phyloP scores from a whole-genome alignment of 2,113 vertebrate species.

The Poecilia latipinna region DNA sequence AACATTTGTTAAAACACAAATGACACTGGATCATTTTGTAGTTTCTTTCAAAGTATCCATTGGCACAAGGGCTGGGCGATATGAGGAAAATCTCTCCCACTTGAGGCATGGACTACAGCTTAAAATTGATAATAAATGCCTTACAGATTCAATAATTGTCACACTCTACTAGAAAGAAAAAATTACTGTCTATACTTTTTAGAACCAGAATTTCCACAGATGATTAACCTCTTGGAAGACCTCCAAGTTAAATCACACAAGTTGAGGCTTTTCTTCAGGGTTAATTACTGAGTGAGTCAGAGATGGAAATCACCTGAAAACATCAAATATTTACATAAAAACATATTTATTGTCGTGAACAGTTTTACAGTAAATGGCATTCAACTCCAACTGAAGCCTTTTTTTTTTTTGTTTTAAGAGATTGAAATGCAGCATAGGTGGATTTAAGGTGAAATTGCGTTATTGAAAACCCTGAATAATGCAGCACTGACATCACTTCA shows the following conservation, averaged over 20 bases:
- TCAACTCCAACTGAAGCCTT: slow-evolving; percentile 46
- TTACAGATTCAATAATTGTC: too few species aligned
- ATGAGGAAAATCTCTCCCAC: background rate
- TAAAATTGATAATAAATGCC: too few species aligned
- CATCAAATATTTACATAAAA: slow-evolving; percentile 3
- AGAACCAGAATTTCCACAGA: background rate
- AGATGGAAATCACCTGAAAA: background rate
- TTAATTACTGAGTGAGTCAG: background rate
- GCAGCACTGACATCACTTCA: slow-evolving; percentile 65
- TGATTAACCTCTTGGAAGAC: background rate
- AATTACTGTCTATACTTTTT: background rate
- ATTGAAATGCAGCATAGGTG: slow-evolving; percentile 70
- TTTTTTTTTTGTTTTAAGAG: slow-evolving; percentile 10
- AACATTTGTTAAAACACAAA: background rate
- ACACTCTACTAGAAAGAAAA: background rate
- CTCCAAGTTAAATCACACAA: background rate
- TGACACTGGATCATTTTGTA: background rate
- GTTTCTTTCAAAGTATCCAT: background rate
- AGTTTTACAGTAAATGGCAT: slow-evolving; percentile 62
- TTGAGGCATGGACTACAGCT: too few species aligned
- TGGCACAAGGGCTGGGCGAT: background rate
- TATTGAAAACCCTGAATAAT: slow-evolving; percentile 65
- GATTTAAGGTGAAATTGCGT: slow-evolving; percentile 45
- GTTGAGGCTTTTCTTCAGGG: background rate
- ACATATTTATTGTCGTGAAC: slow-evolving; percentile 69